Evolutionary conservation across 2,113 vertebrate genomes (phyloP).

Genomic region (Ameiurus melas): DNA sequence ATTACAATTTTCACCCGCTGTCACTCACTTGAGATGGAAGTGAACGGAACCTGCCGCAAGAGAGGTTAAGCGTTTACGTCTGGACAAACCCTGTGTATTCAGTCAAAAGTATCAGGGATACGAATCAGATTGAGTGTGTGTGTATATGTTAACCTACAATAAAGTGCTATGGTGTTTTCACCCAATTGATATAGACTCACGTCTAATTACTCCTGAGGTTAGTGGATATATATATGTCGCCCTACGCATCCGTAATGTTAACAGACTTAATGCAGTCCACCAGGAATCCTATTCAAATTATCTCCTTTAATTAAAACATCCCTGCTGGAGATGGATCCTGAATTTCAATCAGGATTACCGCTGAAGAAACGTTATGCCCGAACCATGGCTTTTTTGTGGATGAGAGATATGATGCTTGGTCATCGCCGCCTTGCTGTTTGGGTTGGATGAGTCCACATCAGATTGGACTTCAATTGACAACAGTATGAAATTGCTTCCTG

Average conservation of each 20-base stretch:
- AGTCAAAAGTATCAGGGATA: neutral
- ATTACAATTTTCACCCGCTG: neutral
- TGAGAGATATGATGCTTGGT: slow-evolving; percentile 5
- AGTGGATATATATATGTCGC: neutral
- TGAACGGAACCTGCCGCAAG: neutral
- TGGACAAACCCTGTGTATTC: neutral
- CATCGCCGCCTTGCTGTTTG: neutral
- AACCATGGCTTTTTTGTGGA: neutral
- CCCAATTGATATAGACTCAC: neutral
- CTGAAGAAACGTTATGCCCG: neutral
- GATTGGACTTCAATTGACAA: neutral
- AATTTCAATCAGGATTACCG: neutral
- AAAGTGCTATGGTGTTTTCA: neutral
- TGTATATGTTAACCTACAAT: neutral
- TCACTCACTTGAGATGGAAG: neutral
- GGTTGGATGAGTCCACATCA: neutral
- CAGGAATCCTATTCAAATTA: neutral
- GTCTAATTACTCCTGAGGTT: neutral
- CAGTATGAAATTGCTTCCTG: neutral
- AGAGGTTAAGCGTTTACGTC: neutral
- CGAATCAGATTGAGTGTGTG: neutral
- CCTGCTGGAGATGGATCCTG: neutral
- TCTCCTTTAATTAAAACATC: neutral
- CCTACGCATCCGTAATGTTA: neutral
- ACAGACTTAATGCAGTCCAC: neutral